These are phyloP conservation scores for Chaenogobius annularis DNA, from an alignment of 2,113 vertebrate genomes.

Conservation along the genomic window DNA sequence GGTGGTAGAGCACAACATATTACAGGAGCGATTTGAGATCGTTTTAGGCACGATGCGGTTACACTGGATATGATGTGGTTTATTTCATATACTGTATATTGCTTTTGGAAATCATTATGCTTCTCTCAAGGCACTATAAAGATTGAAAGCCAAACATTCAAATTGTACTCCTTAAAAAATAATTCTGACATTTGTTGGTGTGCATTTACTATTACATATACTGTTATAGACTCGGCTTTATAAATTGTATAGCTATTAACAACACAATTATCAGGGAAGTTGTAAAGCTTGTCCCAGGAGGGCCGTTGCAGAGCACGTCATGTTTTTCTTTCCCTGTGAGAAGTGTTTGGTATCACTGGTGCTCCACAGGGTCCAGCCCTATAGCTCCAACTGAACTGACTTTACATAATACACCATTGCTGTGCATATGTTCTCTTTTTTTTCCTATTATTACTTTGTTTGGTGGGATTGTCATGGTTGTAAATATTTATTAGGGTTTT, in stretches of 20 bases:
- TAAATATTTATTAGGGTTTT: too few relatives aligned
- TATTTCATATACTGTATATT: neutral
- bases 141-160: neutral
- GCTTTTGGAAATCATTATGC: neutral
- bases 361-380: neutral
- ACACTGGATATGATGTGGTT: constrained; percentile 19
- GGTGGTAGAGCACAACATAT: constrained; percentile 39
- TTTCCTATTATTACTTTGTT: too few relatives aligned
- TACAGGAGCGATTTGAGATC: constrained; percentile 22
- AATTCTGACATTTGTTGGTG: too few relatives aligned
- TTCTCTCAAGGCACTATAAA: constrained; percentile 17
- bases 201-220: too few relatives aligned
- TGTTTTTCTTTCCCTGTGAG: neutral
- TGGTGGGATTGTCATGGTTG: too few relatives aligned
- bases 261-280: neutral
- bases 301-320: neutral
- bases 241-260: neutral
- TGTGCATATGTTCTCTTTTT: too few relatives aligned
- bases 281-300: neutral
- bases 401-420: neutral
- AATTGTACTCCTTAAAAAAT: neutral
- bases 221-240: neutral
- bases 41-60: neutral
- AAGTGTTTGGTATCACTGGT: neutral
- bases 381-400: too few relatives aligned